Conservation (phyloP, 2,113 vertebrate genomes). For the Tinamus guttatus region DNA sequence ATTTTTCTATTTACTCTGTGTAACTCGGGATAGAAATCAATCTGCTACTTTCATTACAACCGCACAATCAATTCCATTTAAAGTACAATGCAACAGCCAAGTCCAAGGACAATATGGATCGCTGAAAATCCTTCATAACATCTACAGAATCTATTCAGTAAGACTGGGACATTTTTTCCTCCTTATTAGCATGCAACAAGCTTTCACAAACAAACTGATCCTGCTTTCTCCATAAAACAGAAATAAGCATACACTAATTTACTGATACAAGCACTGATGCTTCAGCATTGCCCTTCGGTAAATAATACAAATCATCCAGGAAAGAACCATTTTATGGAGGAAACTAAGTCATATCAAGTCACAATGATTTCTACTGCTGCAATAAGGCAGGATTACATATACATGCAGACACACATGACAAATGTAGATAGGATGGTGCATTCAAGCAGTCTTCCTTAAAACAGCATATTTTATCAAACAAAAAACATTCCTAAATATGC, state of each 20-base stretch:
- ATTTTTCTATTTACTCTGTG: constrained; percentile 83
- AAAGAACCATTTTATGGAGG: not conserved
- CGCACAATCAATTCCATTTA: constrained; percentile 86
- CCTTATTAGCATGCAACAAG: constrained; percentile 62
- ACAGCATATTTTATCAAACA: not conserved
- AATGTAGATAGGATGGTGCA: not conserved
- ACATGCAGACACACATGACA: not conserved
- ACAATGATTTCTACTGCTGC: not conserved
- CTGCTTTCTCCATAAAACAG: not conserved
- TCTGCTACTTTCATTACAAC: constrained; percentile 85
- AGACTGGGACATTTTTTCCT: constrained; percentile 56
- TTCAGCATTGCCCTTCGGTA: not conserved
- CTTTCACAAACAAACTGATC: constrained; percentile 39
- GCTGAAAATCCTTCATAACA: constrained; percentile 63
- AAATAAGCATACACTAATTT: not conserved
- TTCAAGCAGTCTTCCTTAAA: not conserved
- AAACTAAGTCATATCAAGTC: not conserved
- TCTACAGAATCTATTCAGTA: constrained; percentile 53
- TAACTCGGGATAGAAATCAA: constrained; percentile 83
- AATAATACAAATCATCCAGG: not conserved
- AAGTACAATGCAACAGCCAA: constrained; percentile 81
- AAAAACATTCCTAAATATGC: not conserved
- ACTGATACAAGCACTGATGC: not conserved
- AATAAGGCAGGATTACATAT: not conserved
- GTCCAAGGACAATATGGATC: constrained; percentile 82